Evolutionary conservation across 1,140 invertebrate species (phyloP), one percentile per base, ranked within the genome.

Genomic region (Drosophila insularis): DNA sequence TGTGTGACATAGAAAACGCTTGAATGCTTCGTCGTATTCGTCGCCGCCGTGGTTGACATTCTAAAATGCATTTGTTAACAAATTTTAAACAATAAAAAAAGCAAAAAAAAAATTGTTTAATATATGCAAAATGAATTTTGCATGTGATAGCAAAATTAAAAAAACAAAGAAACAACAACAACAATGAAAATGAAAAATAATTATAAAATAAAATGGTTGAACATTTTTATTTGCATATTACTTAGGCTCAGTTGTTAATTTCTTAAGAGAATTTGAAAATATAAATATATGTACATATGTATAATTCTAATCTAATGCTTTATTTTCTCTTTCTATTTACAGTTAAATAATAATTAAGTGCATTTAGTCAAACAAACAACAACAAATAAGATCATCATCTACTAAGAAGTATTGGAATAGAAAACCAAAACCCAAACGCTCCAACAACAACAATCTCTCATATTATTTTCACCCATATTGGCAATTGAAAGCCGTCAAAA

Each of bases 11-110:
- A 87, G 71, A 86, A 86, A 87, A 63, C 43, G 43, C 43, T 50
- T 50, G 43, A 50, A 50, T 2, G 43, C 43, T 19, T 50, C 43
- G 60, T 77, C 46, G 55, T 58, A 61, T 58, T 66, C 66, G 74
- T 86, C 85, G 82, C 76, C 79, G 79, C 79, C 82, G 81, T 81
- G 71, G 81, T 81, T 85, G 81, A 85, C 82, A 86, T 79, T 86
- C 81, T 81, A 87, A 87, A 87, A 62, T 87, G 82, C 82, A 82
- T 82, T 87, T 87, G 82, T 87, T 87, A 87, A 87, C 82, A 87
- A 82, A 82, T 87, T 84, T 87, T 56, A 69, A 76, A 81, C 81
- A 86, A 86, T 79, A 72, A 60, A 35, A 23, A 71, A 43, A 23
- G 11, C n/a, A 37, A 50, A n/a, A 72, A 54, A 37, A 46, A 75